These are phyloP conservation scores for Psammodynastes pulverulentus DNA, from an alignment of 2,113 vertebrate species.

Conservation along the genomic window DNA sequence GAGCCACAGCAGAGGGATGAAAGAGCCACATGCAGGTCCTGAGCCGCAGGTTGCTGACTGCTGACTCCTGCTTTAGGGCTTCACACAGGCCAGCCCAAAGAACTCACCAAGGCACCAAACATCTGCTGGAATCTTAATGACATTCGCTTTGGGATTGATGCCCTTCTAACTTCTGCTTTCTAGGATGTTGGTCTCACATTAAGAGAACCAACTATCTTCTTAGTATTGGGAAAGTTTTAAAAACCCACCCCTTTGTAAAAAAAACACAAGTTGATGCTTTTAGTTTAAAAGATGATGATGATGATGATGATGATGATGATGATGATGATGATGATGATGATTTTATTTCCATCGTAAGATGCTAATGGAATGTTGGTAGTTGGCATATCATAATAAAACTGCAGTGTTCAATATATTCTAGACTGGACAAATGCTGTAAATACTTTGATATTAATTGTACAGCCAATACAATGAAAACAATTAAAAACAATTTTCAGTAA, in stretches of 20 bases:
- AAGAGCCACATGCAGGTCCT: no score
- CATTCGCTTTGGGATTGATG: background rate
- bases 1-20: no score
- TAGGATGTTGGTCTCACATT: background rate
- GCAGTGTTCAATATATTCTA: background rate
- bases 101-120: background rate
- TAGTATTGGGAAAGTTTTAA: background rate
- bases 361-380: background rate
- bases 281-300: no score
- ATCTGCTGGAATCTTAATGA: background rate
- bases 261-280: background rate
- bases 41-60: no score
- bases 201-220: background rate
- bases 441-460: background rate
- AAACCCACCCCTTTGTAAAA: background rate
- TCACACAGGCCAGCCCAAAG: background rate
- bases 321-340: no score
- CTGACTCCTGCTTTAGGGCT: background rate
- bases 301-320: no score
- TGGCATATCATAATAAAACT: background rate
- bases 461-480: background rate
- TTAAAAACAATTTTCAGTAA: background rate
- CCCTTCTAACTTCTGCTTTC: background rate
- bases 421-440: background rate
- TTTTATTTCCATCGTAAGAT: background rate